A percentile compares a stretch with the other conserved stretches of the same genome.
These are phyloP conservation scores for Drosophila hydei DNA, from an alignment of 1,140 invertebrate genomes.

Conservation along the genomic window DNA sequence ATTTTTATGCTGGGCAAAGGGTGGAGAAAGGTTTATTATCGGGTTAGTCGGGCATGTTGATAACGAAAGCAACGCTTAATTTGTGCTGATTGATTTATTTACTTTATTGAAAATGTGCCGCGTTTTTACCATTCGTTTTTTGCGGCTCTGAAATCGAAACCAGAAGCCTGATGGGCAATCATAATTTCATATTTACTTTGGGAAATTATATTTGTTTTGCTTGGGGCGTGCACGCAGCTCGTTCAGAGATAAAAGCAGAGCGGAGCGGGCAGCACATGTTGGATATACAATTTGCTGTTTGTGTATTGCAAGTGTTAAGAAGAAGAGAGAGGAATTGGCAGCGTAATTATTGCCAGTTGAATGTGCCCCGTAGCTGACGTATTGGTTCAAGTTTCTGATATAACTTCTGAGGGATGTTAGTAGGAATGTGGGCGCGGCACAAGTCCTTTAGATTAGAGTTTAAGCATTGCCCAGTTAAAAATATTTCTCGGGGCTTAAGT, in stretches of 20 bases:
- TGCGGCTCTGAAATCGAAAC: slow-evolving; percentile 15
- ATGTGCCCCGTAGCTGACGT: no score
- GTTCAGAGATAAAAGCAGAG: not conserved
- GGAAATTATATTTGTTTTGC: slow-evolving; percentile 73
- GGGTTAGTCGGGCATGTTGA: slow-evolving; percentile 10
- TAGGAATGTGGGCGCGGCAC: no score
- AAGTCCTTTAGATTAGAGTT: no score
- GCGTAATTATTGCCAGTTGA: not conserved
- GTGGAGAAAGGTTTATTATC: slow-evolving; percentile 33
- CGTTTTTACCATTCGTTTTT: slow-evolving; percentile 20
- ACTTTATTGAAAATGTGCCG: slow-evolving; percentile 42
- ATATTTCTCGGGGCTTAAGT: no score
- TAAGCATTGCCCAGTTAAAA: no score
- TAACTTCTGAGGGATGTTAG: no score
- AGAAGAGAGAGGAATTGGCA: not conserved
- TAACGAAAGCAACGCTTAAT: slow-evolving; percentile 39
- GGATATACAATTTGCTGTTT: slow-evolving; percentile 7
- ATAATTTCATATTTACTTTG: slow-evolving; percentile 77
- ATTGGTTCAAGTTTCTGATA: no score
- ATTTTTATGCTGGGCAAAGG: slow-evolving; percentile 63
- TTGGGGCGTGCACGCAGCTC: slow-evolving; percentile 35
- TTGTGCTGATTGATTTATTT: slow-evolving; percentile 60
- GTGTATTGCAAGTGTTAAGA: not conserved
- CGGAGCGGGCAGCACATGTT: not conserved
- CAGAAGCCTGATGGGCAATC: slow-evolving; percentile 49